Evolutionary conservation across 2,113 vertebrate genomes (phyloP).

Genomic region (Anolis carolinensis): DNA sequence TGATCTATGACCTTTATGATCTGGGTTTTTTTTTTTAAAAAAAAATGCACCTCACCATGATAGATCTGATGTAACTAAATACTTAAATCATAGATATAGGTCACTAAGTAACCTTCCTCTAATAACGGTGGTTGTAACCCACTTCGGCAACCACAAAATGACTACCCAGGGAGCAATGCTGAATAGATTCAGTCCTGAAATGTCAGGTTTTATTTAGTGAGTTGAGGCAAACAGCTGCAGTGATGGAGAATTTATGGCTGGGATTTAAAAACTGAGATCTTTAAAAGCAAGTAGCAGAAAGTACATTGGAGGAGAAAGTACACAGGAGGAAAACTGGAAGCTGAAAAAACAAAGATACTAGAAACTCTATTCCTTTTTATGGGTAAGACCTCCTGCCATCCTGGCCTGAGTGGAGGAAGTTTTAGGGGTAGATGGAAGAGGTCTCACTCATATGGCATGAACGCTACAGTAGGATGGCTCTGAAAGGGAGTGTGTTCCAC

Average conservation of each 20-base stretch:
- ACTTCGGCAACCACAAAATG: not conserved
- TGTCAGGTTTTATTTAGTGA: slow-evolving; percentile 37
- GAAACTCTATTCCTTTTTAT: too few relatives aligned
- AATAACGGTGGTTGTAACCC: not conserved
- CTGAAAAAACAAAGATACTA: too few relatives aligned
- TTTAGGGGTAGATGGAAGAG: too few relatives aligned
- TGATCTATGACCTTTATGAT: not conserved
- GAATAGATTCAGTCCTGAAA: slow-evolving; percentile 2
- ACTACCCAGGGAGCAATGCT: slow-evolving; percentile 2
- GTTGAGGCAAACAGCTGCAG: not conserved
- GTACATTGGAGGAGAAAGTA: not conserved
- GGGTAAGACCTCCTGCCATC: too few relatives aligned
- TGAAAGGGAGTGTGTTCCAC: too few relatives aligned
- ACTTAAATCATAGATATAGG: not conserved
- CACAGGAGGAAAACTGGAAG: not conserved
- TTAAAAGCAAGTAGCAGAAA: slow-evolving; percentile 10
- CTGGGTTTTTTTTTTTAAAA: not conserved
- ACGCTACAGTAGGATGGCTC: too few relatives aligned
- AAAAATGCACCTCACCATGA: not conserved
- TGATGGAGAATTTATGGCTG: slow-evolving; percentile 9
- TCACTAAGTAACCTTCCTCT: slow-evolving; percentile 8
- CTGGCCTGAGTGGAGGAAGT: too few relatives aligned
- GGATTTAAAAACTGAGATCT: slow-evolving; percentile 2
- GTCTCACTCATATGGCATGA: too few relatives aligned
- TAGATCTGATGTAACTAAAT: not conserved